A percentile compares a stretch with the other conserved stretches of the same genome.
Evolutionary conservation across 2,797 vertebrate species (phyloP).

Genomic region (Acanthurus leucopareius): DNA sequence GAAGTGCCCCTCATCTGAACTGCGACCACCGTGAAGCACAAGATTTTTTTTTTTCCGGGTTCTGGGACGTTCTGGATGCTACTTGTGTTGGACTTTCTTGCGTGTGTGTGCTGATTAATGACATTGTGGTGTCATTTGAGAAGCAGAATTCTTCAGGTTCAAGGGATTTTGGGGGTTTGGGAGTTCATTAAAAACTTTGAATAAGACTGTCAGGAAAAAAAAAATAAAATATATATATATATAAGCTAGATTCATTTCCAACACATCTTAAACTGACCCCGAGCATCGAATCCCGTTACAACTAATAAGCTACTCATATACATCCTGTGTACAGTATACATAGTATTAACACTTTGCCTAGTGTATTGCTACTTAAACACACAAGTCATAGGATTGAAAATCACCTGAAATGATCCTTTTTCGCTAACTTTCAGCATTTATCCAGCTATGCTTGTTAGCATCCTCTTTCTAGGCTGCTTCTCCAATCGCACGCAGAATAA

Average conservation of each 20-base stretch:
- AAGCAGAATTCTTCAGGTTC: conserved; percentile 73
- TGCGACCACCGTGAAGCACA: conserved; percentile 67
- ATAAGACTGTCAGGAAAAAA: conserved; percentile 58
- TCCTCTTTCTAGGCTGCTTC: conserved; percentile 74
- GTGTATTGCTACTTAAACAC: conserved; percentile 60
- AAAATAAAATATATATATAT: conserved; percentile 7
- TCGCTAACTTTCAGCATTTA: conserved; percentile 55
- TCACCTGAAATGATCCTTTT: conserved; percentile 24
- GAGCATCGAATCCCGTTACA: conserved; percentile 48
- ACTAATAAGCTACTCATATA: conserved; percentile 73
- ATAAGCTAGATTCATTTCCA: conserved; percentile 65
- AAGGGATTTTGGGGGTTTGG: conserved; percentile 47
- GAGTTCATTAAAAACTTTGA: conserved; percentile 51
- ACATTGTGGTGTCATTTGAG: conserved; percentile 51
- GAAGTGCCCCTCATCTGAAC: conserved; percentile 55
- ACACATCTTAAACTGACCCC: conserved; percentile 33
- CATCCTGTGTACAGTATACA: conserved; percentile 59
- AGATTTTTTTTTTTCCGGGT: conserved; percentile 34
- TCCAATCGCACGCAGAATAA: conserved; percentile 71
- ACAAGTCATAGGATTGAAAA: conserved; percentile 36
- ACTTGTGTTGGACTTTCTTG: conserved; percentile 59
- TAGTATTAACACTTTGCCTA: conserved; percentile 68
- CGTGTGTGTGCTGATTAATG: conserved; percentile 45
- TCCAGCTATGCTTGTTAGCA: conserved; percentile 69
- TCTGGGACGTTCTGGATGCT: conserved; percentile 55